Evolutionary conservation across 2,113 vertebrate species (phyloP), one percentile per base, ranked within the genome.

Genomic region (Pitta sordida): DNA sequence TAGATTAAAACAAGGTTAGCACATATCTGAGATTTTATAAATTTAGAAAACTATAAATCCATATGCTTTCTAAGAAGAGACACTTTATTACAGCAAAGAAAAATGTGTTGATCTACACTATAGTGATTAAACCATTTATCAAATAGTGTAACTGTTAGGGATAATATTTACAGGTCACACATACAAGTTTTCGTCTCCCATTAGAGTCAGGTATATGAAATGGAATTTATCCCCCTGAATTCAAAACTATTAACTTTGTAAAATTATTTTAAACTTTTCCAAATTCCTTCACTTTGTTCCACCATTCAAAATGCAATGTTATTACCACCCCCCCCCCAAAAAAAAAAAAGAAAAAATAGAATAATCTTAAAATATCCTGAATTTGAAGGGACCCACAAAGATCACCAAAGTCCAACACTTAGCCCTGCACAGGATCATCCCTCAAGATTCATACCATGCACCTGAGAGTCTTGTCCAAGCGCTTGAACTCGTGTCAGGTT

Each of bases 41-140:
- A 91, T 97, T 93, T 83, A 71, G 68, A 83, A 74, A 94, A 96
- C 48, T 93, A 91, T 95, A 90, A 96, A 97, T 97, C 96, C 60
- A 93, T 96, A 96, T 88, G 65, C 65, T 94, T 89, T 95, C 79
- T 95, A 95, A 74, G 89, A 95, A 97, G 21, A 97, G 91, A 96
- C 94, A 97, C 88, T 97, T 97, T 96, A 96, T 97, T 96, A 96
- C 46, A 95, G 85, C 9, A 90, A 90, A 98, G 97, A 98, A 98
- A 97, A 97, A 97, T 97, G 96, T 94, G 96, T 91, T 97, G 94
- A 95, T 97, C 86, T 94, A 32, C 46, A 89, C 43, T 77, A 34
- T 11, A 91, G 78, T 94, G 96, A 97, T 97, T 96, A 97, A 93
- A 88, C 74, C 83, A 97, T 97, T 98, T 97, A 89, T 98, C 96